Evolutionary conservation across 35 echinoderm and acorn worm species (phyloP).

Genomic region (Amphiura filiformis): DNA sequence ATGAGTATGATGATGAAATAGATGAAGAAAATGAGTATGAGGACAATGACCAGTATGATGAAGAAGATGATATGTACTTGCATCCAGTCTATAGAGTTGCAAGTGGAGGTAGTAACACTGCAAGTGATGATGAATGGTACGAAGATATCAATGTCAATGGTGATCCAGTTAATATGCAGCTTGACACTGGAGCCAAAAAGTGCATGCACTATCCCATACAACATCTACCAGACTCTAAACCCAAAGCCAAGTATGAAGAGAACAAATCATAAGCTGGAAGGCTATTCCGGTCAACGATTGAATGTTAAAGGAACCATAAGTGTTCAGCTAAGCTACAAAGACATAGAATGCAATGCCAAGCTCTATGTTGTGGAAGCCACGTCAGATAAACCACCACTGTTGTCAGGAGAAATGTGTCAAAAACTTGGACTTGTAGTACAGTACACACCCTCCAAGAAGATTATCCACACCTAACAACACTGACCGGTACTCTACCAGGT

Average conservation of each 20-base stretch:
- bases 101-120: background rate
- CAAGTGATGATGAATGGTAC: slow-evolving; percentile 66
- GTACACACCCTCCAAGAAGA: slow-evolving; percentile 51
- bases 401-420: slow-evolving; percentile 48
- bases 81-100: too few relatives aligned
- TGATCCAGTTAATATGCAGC: slow-evolving; percentile 29
- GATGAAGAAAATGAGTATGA: slow-evolving; percentile 17
- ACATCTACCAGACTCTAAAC: slow-evolving; percentile 17
- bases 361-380: slow-evolving; percentile 56
- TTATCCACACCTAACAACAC: slow-evolving; percentile 38
- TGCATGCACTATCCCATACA: slow-evolving; percentile 61
- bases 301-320: slow-evolving; percentile 30
- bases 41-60: background rate
- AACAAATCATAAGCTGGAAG: slow-evolving; percentile 40
- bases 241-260: background rate
- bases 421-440: slow-evolving; percentile 37
- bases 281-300: slow-evolving; percentile 52
- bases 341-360: slow-evolving; percentile 9
- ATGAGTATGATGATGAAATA: background rate
- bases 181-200: slow-evolving; percentile 59
- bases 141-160: slow-evolving; percentile 45
- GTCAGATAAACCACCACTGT: slow-evolving; percentile 41
- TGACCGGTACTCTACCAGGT: slow-evolving; percentile 61
- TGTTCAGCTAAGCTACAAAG: slow-evolving; percentile 44
- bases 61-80: background rate